Evolutionary conservation across 2,113 vertebrate genomes (phyloP), one percentile per base, ranked within the genome.

Genomic region (Cinclus mexicanus): DNA sequence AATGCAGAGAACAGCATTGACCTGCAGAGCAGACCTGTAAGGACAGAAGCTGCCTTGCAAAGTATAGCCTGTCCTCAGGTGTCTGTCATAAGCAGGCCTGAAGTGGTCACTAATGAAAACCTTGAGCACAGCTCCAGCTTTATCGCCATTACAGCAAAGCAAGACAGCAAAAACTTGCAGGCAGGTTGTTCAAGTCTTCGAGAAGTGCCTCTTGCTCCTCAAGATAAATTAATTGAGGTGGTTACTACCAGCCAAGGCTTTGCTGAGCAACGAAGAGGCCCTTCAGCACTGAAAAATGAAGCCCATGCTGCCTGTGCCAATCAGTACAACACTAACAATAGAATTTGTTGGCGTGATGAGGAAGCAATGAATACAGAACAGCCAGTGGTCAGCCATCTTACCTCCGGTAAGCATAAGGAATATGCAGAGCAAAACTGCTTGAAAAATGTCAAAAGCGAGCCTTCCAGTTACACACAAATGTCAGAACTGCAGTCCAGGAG

Each of bases 61-160:
- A 97, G 96, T 76, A 71, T 98, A 93, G 71, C 97, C 4, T 98
- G 98, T 95, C 98, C 98, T 77, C 98, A 98, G 94, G 98, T 98
- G 23, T 98, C 98, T 82, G 98, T 98, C 29, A 98, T 98, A 71
- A 98, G 98, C 84, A 98, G 98, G 94, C 98, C 98, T 4, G 98
- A 98, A 93, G 90, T 82, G 10, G 80, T 97, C 33, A n/a, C 94
- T 57, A 96, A 26, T 31, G 98, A 98, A 86, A 96, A 92, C 50
- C 21, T 96, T 29, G 98, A 98, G 65, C 98, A 98, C 49, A 83
- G 95, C 56, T 92, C 97, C 68, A 90, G 91, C 83, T 98, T 98
- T 93, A 86, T 96, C 6, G 41, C 95, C 74, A 67, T 93, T 57
- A 63, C 97, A 23, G 59, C 94, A 69, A 98, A 98, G 63, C 98